A percentile compares a stretch with the other conserved stretches of the same genome.
Conservation (phyloP, 2,888 invertebrate species). For the Xylophagus ater region DNA sequence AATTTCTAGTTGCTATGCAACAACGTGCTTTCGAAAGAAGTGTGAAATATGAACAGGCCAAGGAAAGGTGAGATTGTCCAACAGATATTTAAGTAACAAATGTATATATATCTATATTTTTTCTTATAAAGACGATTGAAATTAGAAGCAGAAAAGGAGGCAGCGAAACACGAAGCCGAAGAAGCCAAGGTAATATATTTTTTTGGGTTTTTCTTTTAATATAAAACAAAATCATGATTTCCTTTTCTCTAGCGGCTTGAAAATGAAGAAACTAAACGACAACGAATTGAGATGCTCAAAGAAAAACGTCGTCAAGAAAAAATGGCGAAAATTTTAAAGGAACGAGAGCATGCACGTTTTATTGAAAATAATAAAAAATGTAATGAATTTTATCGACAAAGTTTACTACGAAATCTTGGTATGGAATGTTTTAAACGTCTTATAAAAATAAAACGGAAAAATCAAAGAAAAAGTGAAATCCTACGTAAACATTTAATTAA, state of each 20-base stretch:
- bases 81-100: too few species aligned
- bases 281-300: slow-evolving; percentile 48
- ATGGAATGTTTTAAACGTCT: slow-evolving; percentile 34
- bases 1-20: slow-evolving; percentile 61
- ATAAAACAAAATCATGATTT: neutral
- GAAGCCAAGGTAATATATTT: slow-evolving; percentile 35
- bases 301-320: slow-evolving; percentile 50
- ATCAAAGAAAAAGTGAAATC: slow-evolving; percentile 39
- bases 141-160: slow-evolving; percentile 36
- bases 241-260: slow-evolving; percentile 28
- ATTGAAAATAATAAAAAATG: slow-evolving; percentile 39
- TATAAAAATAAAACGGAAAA: slow-evolving; percentile 31
- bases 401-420: slow-evolving; percentile 31
- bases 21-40: slow-evolving; percentile 56
- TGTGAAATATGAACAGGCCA: slow-evolving; percentile 34
- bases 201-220: neutral
- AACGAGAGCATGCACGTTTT: slow-evolving; percentile 42
- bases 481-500: slow-evolving; percentile 42
- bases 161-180: slow-evolving; percentile 34
- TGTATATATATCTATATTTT: too few species aligned
- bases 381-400: slow-evolving; percentile 35
- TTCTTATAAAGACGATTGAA: slow-evolving; percentile 33
- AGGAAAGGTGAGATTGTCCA: too few species aligned
- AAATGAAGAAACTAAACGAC: slow-evolving; percentile 50
- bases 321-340: slow-evolving; percentile 48